Percentiles rank a stretch among this genome's conserved stretches.
These are phyloP conservation scores for Paedocypris micromegethes DNA, from an alignment of 2,797 vertebrate species.

Conservation along the genomic window DNA sequence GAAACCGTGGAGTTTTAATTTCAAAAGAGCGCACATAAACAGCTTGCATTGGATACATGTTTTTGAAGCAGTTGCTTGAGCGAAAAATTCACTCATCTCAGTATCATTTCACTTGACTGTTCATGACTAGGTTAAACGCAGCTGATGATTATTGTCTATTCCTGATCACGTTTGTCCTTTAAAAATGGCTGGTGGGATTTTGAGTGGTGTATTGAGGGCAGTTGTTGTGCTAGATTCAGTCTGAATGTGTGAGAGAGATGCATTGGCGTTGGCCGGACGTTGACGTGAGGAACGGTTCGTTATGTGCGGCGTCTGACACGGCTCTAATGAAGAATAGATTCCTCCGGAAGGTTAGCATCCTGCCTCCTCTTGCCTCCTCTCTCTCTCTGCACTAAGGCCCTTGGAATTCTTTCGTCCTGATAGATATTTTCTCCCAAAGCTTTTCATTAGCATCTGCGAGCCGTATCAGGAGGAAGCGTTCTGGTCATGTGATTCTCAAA, in stretches of 20 bases:
- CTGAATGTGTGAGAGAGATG: constrained; percentile 64
- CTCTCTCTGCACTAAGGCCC: constrained; percentile 58
- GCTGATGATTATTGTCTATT: too few relatives aligned
- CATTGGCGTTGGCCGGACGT: too few relatives aligned
- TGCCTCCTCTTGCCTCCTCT: constrained; percentile 61
- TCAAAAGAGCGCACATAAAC: too few relatives aligned
- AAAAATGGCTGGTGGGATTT: too few relatives aligned
- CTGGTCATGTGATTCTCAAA: constrained; percentile 7
- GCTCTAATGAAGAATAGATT: constrained; percentile 82
- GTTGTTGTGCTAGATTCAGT: constrained; percentile 72
- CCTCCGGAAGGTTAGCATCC: constrained; percentile 80
- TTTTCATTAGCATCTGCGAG: constrained; percentile 64
- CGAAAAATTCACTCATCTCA: too few relatives aligned
- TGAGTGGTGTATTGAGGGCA: too few relatives aligned
- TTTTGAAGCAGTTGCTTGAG: too few relatives aligned
- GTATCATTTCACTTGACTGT: too few relatives aligned
- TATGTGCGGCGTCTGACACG: constrained; percentile 76
- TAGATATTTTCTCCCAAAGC: constrained; percentile 72
- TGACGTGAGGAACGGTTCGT: constrained; percentile 71
- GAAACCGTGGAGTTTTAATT: too few relatives aligned
- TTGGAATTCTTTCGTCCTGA: constrained; percentile 76
- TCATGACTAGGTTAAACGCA: too few relatives aligned
- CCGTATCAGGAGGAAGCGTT: constrained; percentile 74
- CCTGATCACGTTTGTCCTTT: too few relatives aligned
- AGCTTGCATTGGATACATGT: too few relatives aligned